A percentile compares a stretch with the other conserved stretches of the same genome.
These are phyloP conservation scores for Choloepus didactylus DNA, from an alignment of 2,797 vertebrate genomes.

Conservation along the genomic window DNA sequence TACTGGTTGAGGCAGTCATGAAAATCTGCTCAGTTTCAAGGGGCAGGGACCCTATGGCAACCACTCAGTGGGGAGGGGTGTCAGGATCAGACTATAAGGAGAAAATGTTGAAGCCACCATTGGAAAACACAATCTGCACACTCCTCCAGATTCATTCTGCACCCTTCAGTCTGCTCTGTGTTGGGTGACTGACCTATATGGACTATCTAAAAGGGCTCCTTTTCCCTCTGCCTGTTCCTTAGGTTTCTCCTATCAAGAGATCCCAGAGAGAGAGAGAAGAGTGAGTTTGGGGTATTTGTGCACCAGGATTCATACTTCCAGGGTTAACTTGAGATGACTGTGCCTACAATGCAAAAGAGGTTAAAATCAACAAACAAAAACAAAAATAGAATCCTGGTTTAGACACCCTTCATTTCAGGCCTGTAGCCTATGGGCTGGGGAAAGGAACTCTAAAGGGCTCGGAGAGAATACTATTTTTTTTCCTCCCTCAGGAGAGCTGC, in stretches of 20 bases:
- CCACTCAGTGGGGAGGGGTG: background rate
- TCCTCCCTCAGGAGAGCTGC: background rate
- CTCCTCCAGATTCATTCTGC: background rate
- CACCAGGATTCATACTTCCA: background rate
- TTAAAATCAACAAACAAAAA: background rate
- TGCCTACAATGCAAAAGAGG: background rate
- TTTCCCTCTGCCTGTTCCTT: background rate
- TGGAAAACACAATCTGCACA: background rate
- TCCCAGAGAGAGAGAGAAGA: background rate
- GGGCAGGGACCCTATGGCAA: background rate
- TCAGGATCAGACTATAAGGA: background rate
- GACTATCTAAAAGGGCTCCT: background rate
- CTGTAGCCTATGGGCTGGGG: background rate
- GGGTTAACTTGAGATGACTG: background rate
- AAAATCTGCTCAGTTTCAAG: background rate
- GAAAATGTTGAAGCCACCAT: background rate
- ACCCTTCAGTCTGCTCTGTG: background rate
- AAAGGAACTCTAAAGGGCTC: background rate
- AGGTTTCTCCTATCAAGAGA: background rate
- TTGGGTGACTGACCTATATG: rapidly evolving
- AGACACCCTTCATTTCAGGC: constrained; percentile 2
- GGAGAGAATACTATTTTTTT: constrained; percentile 8
- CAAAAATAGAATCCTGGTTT: background rate
- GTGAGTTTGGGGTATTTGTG: background rate
- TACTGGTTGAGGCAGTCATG: background rate